Evolutionary conservation across 2,797 vertebrate species (phyloP).

Genomic region (Eupleurogrammus muticus): DNA sequence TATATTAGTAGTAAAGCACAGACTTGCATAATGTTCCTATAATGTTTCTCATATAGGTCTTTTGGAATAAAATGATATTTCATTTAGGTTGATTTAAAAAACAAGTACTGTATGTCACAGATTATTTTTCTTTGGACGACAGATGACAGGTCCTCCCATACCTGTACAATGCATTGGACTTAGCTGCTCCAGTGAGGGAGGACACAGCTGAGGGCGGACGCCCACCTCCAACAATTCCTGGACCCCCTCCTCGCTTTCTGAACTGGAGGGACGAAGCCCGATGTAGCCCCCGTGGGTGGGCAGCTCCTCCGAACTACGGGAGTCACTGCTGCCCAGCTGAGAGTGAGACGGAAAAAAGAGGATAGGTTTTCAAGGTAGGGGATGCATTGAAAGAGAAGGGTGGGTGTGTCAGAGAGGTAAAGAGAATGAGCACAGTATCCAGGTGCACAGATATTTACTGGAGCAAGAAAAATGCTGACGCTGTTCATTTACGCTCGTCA

Average conservation of each 20-base stretch:
- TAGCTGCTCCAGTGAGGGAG: conserved; percentile 38
- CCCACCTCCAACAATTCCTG: conserved; percentile 52
- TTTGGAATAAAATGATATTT: background rate
- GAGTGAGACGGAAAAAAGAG: background rate
- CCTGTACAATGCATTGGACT: conserved; percentile 61
- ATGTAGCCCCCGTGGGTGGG: conserved; percentile 48
- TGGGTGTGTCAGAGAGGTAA: conserved; percentile 3
- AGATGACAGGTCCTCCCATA: conserved; percentile 20
- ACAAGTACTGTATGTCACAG: background rate
- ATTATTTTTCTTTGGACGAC: background rate
- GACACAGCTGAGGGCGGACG: conserved; percentile 32
- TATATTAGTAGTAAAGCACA: too few species aligned
- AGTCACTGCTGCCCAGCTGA: conserved; percentile 77
- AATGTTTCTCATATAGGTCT: background rate
- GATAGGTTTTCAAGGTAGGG: conserved; percentile 1
- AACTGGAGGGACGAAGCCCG: conserved; percentile 51
- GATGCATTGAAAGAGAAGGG: background rate
- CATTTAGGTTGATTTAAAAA: conserved; percentile 1
- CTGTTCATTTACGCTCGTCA: conserved; percentile 52
- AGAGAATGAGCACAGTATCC: conserved; percentile 8
- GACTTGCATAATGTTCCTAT: background rate
- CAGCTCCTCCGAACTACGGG: conserved; percentile 76
- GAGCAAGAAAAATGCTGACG: conserved; percentile 19
- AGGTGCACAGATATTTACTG: conserved; percentile 39
- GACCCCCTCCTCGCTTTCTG: conserved; percentile 59